phyloP scores from a whole-genome alignment of 2,797 vertebrate genomes.

The Pseudochirops cupreus region DNA sequence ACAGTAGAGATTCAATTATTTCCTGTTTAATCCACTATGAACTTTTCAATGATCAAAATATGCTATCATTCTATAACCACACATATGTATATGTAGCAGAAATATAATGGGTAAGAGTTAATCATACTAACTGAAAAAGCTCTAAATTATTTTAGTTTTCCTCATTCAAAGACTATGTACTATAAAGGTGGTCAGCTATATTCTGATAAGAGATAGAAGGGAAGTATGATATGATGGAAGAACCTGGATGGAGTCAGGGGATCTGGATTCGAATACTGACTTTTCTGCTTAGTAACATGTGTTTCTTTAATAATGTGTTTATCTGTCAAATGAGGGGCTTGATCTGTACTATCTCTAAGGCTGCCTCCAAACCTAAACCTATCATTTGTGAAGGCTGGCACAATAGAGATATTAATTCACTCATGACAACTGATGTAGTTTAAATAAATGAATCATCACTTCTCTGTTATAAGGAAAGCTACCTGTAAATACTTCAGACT shows the following conservation, averaged over 20 bases:
- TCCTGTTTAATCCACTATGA: slow-evolving; percentile 20
- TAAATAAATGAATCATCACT: slow-evolving; percentile 18
- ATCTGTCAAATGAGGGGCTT: background rate
- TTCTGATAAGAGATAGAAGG: background rate
- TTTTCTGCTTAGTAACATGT: background rate
- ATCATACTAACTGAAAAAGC: background rate
- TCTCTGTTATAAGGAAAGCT: background rate
- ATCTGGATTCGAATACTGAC: background rate
- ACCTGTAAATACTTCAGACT: slow-evolving; percentile 19
- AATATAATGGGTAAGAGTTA: background rate
- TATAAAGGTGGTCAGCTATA: slow-evolving; percentile 1
- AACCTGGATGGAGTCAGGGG: background rate
- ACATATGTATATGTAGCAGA: slow-evolving; percentile 19
- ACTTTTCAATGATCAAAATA: slow-evolving; percentile 17
- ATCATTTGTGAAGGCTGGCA: background rate
- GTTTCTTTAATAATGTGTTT: background rate
- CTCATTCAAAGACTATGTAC: background rate
- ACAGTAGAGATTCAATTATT: background rate
- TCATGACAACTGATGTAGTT: slow-evolving; percentile 19
- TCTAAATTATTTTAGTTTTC: slow-evolving; percentile 28
- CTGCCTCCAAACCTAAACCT: background rate
- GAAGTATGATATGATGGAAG: background rate
- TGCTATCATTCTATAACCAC: slow-evolving; percentile 9
- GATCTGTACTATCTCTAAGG: background rate
- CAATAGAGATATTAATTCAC: slow-evolving; percentile 2